These are phyloP conservation scores for Nephila pilipes DNA, from an alignment of 1,140 invertebrate genomes.

Conservation along the genomic window DNA sequence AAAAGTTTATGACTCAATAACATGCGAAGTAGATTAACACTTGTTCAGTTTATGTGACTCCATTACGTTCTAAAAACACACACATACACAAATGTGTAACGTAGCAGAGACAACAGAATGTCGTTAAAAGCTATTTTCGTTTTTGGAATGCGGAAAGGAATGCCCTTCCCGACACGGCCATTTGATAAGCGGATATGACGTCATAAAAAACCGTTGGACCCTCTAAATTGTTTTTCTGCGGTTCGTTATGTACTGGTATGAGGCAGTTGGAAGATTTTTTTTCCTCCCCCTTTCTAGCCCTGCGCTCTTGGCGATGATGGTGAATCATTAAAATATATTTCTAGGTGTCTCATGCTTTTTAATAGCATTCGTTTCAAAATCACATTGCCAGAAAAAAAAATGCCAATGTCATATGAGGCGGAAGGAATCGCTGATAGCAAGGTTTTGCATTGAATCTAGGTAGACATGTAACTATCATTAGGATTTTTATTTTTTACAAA, in stretches of 20 bases:
- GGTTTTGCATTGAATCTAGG: no score
- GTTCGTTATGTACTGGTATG: slow-evolving; percentile 15
- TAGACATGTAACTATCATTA: no score
- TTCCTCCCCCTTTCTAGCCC: no score
- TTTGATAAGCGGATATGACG: slow-evolving; percentile 72
- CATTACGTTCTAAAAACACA: background rate
- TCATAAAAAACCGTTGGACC: slow-evolving; percentile 63
- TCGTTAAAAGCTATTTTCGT: background rate
- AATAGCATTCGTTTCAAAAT: background rate
- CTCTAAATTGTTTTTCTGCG: slow-evolving; percentile 57
- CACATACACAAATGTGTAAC: no score
- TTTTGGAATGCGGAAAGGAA: slow-evolving; percentile 50
- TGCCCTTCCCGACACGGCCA: background rate
- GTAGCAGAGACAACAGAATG: background rate
- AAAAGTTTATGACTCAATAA: slow-evolving; percentile 31
- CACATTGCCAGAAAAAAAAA: background rate
- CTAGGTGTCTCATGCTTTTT: background rate
- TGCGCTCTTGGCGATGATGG: background rate
- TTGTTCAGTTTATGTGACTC: background rate
- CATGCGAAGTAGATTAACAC: background rate
- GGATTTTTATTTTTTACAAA: no score
- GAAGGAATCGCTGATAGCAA: no score
- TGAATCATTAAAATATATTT: background rate
- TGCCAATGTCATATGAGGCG: no score
- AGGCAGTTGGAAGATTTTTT: background rate